Base-by-base conservation (phyloP, 2,888 invertebrate species). In the Uloborus plumipes region DNA sequence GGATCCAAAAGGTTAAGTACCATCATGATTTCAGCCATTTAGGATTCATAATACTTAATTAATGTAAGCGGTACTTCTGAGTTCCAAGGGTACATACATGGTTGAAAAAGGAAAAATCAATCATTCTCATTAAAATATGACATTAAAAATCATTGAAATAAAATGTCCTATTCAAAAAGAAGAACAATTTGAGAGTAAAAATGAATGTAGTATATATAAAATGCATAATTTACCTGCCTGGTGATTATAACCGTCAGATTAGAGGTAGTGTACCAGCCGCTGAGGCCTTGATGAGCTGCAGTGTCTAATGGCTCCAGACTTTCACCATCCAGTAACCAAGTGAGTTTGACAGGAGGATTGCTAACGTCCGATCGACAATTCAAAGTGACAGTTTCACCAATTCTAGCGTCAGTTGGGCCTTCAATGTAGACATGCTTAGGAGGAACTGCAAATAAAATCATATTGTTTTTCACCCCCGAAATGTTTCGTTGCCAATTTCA, bases 181-280 rank as follows among this genome's bases (percentile, higher is more conserved):
- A 39, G 39, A 39, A 39, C 3, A 11, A 39, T 6, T 6, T 39
- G 39, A 39, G 39, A 39, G 9, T 7, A 11, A 39, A 11, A 39
- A 39, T 6, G 9, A 6, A 39, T 39, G 9, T 11, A 39, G 3
- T 15, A 50, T 20, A 11, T 75, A 51, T 47, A 65, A 76, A 58
- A 55, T 49, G n/a, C 47, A 22, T 59, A 70, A 82, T 71, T 82
- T 82, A 84, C 84, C 81, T 82, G 84, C 65, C 70, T 83, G 31
- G 85, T 87, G 86, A 90, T 85, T 1, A 92, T 91, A 79, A 95
- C 93, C 0, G 94, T 94, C 72, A 97, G 94, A 88, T 96, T 96
- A 0, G 97, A 97, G 0, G 93, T 93, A 0, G 97, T 96, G 77
- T 95, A 94, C 94, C 94, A 97, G 55, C 97, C 98, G 61, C 95